A percentile compares a stretch with the other conserved stretches of the same genome.
Conservation (phyloP, 2,113 vertebrate genomes). For the Plecturocebus donacophilus region DNA sequence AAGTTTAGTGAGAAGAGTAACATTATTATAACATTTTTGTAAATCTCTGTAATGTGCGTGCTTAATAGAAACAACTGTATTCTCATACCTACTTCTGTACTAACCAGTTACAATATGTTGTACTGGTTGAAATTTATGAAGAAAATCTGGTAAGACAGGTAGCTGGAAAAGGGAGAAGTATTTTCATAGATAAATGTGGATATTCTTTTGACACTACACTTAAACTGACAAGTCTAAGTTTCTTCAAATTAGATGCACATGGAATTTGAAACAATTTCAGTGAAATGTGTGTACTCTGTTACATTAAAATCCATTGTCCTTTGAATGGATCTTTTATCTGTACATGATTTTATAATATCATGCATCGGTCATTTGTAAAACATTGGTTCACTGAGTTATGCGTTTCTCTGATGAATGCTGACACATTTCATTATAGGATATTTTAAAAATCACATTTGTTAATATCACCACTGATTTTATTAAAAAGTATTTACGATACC, state of each 20-base stretch:
- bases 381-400: not conserved
- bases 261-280: not conserved
- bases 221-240: slow-evolving; percentile 5
- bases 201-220: slow-evolving; percentile 5
- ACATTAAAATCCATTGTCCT: slow-evolving; percentile 9
- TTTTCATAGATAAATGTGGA: slow-evolving; percentile 36
- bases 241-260: not conserved
- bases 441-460: not conserved
- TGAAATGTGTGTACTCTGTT: not conserved
- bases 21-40: not conserved
- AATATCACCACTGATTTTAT: not conserved
- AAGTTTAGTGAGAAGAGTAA: slow-evolving; percentile 5
- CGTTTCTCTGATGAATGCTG: slow-evolving; percentile 53
- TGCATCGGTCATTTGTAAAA: not conserved
- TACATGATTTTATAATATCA: not conserved
- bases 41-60: not conserved
- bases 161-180: not conserved
- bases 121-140: slow-evolving; percentile 40
- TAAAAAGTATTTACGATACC: slow-evolving; percentile 38
- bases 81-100: not conserved
- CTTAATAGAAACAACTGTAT: not conserved
- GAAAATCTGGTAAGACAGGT: not conserved
- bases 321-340: not conserved
- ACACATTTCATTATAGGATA: not conserved
- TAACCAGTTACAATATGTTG: not conserved